Evolutionary conservation across 2,797 vertebrate genomes (phyloP), one percentile per base, ranked within the genome.

Genomic region (Spea hammondii): DNA sequence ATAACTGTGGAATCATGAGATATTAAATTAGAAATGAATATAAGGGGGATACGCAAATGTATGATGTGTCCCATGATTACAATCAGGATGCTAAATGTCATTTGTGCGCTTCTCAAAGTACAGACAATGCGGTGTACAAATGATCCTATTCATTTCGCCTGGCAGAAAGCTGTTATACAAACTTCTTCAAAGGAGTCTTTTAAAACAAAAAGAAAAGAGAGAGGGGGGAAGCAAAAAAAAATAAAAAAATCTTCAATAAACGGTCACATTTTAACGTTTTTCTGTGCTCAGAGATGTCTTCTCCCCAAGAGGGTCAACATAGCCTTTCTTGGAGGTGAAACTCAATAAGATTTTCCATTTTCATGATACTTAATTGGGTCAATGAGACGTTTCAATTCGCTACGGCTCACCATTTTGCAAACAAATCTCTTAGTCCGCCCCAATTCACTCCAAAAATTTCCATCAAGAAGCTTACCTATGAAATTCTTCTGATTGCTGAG

Each of bases 21-120:
- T 78, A 82, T 82, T 74, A 77, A 82, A 82, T 82, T 78, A 77
- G 70, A 74, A 82, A 78, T 73, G 75, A 82, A 78, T 82, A 73
- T 69, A 77, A 77, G 75, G 75, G 64, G 55, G 62, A 74, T 69
- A 65, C 74, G 48, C 79, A 82, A 77, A 77, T 76, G 80, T 77
- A 82, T 82, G 79, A 77, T 76, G 74, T 62, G 75, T 82, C 80
- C 45, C 80, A 82, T 82, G 80, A 82, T 82, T 82, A 77, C 75
- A 82, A 78, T 82, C 80, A 82, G 75, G 80, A 72, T 77, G 70
- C 50, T 64, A 77, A 82, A 77, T 82, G 80, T 78, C 70, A 82
- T 78, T 82, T 82, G 70, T 82, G 70, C 54, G 70, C 70, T 77
- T 64, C 69, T 77, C 74, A 70, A 54, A 77, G 80, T 51, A 70